Evolutionary conservation across 2,888 invertebrate species (phyloP), one percentile per base, ranked within the genome.

Genomic region (Mylabris sibirica): DNA sequence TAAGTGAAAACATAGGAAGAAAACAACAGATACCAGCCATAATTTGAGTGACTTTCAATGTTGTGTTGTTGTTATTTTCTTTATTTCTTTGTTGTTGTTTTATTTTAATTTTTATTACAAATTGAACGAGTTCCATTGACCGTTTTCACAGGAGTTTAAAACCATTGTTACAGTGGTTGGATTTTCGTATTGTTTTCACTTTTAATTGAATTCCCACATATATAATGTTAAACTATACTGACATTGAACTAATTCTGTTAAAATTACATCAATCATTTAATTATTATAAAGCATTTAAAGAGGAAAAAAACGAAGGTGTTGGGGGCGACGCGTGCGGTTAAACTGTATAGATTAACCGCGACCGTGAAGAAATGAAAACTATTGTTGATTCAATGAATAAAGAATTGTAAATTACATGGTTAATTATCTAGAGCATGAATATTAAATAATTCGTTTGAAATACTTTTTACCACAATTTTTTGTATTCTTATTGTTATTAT

Each of bases 121-220:
- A 44, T 44, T 60, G 26, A 35, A 20, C 24, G 6, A 26, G n/a
- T n/a, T 30, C 11, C 60, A 35, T 30, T 60, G 60, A 22, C 60
- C 60, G 59, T 68, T 68, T 68, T 68, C 65, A 68, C 65, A 68
- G 65, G 65, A 65, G 63, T 65, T 65, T 65, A 65, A 30, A 30
- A 65, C 59, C 24, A 69, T 69, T 69, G 66, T 69, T 69, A 22
- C 66, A 59, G 57, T 66, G 26, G 44, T 69, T 66, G 76, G 12
- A 17, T 44, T 44, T 44, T 17, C 77, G 77, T 78, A 80, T 83
- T 82, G 81, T 82, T 83, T 80, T 82, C 80, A 80, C 81, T 82
- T 82, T 82, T 82, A 79, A 79, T 79, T 78, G 74, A 74, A 77
- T 81, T 83, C 83, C 80, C 83, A 82, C 81, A 83, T 81, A 82